These are phyloP conservation scores for Hystrix brachyura DNA, from an alignment of 2,113 vertebrate genomes.

Conservation along the genomic window DNA sequence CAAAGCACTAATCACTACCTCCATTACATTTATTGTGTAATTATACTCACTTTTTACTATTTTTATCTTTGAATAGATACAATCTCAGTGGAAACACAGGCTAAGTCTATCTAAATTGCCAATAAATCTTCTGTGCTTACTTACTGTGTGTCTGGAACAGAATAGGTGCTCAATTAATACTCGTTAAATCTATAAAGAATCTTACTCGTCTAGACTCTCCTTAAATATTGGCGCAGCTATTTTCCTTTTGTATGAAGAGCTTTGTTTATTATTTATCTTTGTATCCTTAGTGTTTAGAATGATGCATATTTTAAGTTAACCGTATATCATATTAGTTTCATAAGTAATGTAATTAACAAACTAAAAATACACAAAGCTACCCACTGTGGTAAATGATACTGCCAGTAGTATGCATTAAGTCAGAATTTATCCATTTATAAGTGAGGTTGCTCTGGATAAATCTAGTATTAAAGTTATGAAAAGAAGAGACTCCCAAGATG, in stretches of 20 bases:
- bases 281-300: slow-evolving; percentile 19
- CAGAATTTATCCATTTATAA: slow-evolving; percentile 5
- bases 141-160: background rate
- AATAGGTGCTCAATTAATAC: background rate
- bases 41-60: background rate
- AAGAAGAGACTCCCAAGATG: background rate
- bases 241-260: background rate
- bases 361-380: background rate
- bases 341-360: slow-evolving; percentile 18
- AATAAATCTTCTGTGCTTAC: background rate
- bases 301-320: background rate
- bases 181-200: background rate
- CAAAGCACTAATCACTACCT: background rate
- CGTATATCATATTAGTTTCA: background rate
- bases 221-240: background rate
- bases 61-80: background rate
- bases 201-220: background rate
- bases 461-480: background rate
- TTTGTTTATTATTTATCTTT: slow-evolving; percentile 53
- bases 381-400: slow-evolving; percentile 17
- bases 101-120: background rate
- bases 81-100: background rate
- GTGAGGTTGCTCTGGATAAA: background rate
- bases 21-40: background rate
- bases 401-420: background rate